Evolutionary conservation across 2,888 invertebrate genomes (phyloP), one percentile per base, ranked within the genome.

Genomic region (Tetropium fuscum): DNA sequence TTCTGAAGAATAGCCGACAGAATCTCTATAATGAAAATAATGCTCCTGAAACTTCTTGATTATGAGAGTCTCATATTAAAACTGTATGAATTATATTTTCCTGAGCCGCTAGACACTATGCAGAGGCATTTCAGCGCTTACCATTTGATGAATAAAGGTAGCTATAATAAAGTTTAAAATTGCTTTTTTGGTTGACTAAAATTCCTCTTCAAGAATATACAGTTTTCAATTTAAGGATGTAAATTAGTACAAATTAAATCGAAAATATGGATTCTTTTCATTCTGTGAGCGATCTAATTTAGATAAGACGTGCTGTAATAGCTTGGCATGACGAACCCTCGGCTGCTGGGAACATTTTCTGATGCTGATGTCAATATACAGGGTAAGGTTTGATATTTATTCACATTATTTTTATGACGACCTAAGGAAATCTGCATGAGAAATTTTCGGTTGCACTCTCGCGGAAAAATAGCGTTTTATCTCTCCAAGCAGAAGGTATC

Each of bases 191-290:
- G 58, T 63, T 56, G 60, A 60, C 60, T 63, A 65, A 65, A 58
- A 60, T 60, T 58, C 55, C 20, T 13, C 34, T 45, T 40, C 32
- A 34, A 47, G 51, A 18, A 40, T 38, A 40, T 51, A 51, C 51
- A 20, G 40, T 79, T 78, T 79, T 80, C 79, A 79, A 80, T 80
- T 80, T 79, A 73, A 74, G 78, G 78, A 80, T 80, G 80, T 80
- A 80, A 80, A 80, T 80, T 80, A 80, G 80, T 75, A 78, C 74
- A 78, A 80, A 80, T 80, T 80, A 80, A 80, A 80, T 80, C 78
- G 79, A 80, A 80, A 80, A 80, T 80, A 80, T 80, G 80, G 80
- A 80, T 80, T 79, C 79, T 78, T 80, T 80, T 80, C 79, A 79
- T 77, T 78, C 76, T 68, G 73, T 68, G 66, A 70, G 72, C 73